Evolutionary conservation across 2,113 vertebrate genomes (phyloP).

Genomic region (Cinclus cinclus): DNA sequence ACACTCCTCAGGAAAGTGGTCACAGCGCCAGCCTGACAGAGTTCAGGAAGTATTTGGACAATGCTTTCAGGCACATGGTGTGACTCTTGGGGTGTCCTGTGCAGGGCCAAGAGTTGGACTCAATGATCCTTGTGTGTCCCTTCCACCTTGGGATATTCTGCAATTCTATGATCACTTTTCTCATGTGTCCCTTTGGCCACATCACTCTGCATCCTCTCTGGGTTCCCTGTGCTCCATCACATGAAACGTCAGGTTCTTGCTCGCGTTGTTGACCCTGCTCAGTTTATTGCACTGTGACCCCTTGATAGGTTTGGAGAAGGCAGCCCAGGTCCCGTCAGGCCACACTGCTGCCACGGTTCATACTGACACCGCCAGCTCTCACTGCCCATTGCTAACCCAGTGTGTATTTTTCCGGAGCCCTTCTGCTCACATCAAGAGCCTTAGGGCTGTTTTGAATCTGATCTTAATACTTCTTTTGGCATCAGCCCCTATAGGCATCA

Average conservation of each 20-base stretch:
- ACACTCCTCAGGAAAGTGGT: background rate
- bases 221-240: background rate
- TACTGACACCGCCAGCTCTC: background rate
- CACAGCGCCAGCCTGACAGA: background rate
- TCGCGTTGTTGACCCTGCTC: background rate
- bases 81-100: background rate
- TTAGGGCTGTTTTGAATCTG: background rate
- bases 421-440: background rate
- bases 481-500: background rate
- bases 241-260: background rate
- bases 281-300: background rate
- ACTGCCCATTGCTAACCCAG: background rate
- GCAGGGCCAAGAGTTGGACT: background rate
- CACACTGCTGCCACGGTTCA: background rate
- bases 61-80: background rate
- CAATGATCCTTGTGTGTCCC: rapidly evolving
- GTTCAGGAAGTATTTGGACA: background rate
- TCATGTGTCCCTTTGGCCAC: background rate
- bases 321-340: background rate
- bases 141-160: background rate
- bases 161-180: background rate
- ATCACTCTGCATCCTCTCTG: background rate
- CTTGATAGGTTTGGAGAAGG: background rate
- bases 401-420: background rate
- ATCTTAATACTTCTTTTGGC: background rate